Conservation (phyloP, 1,140 invertebrate species). For the Magallana gigas region DNA sequence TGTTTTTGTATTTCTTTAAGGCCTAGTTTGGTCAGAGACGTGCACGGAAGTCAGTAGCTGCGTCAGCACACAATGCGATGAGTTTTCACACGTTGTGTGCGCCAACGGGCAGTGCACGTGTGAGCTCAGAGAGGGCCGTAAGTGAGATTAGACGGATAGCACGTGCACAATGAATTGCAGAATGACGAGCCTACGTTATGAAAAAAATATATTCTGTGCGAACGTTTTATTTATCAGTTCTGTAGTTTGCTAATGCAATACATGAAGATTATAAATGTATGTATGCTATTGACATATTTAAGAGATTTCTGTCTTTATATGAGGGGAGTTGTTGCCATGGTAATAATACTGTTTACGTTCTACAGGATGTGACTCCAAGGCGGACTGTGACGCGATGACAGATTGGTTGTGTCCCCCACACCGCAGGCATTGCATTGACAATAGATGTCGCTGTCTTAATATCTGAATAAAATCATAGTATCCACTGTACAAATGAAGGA, state of each 20-base stretch:
- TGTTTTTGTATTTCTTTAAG: background rate
- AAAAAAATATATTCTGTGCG: too few relatives aligned
- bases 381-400: conserved; percentile 13
- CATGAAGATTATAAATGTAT: too few relatives aligned
- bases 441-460: conserved; percentile 10
- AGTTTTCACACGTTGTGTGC: background rate
- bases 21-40: background rate
- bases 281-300: too few relatives aligned
- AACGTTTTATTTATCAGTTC: too few relatives aligned
- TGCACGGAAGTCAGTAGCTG: background rate
- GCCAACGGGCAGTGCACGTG: background rate
- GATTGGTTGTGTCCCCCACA: background rate
- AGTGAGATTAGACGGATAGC: background rate
- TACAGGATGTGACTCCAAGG: conserved; percentile 19
- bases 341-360: background rate
- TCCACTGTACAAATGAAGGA: too few relatives aligned
- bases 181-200: too few relatives aligned
- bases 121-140: background rate
- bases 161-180: too few relatives aligned
- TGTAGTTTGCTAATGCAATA: too few relatives aligned
- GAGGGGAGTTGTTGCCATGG: too few relatives aligned
- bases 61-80: background rate
- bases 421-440: conserved; percentile 13
- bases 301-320: too few relatives aligned
- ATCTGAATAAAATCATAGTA: background rate